Conservation (phyloP, 2,113 vertebrate genomes). For the Triplophysa tibetana region DNA sequence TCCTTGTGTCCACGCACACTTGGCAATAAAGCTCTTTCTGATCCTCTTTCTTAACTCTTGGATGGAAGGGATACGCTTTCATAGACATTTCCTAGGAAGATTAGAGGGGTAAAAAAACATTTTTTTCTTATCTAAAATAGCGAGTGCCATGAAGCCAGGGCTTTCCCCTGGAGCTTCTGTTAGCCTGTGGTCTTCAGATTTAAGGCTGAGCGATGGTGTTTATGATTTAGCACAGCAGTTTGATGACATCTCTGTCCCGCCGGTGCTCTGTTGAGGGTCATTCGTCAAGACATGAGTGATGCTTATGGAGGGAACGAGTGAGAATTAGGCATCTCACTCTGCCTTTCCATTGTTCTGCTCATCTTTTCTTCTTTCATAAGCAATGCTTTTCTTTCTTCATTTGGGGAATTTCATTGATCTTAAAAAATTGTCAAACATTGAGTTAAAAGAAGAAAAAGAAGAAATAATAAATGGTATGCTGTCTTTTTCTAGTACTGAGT, state of each 20-base stretch:
- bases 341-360: not conserved
- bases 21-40: too few species aligned
- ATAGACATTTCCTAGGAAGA: conserved; percentile 25
- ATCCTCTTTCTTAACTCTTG: not conserved
- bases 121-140: conserved; percentile 46
- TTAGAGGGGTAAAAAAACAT: conserved; percentile 41
- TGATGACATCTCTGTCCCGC: conserved; percentile 55
- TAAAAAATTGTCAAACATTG: not conserved
- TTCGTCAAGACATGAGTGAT: conserved; percentile 50
- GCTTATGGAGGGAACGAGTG: conserved; percentile 37
- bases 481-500: too few species aligned
- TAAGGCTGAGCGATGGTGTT: conserved; percentile 42
- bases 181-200: conserved; percentile 47
- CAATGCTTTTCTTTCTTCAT: not conserved
- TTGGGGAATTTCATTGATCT: not conserved
- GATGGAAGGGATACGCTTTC: conserved; percentile 9
- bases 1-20: too few species aligned
- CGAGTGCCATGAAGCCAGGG: conserved; percentile 31
- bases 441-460: not conserved
- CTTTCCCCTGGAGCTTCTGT: conserved; percentile 21
- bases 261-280: conserved; percentile 44
- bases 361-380: not conserved
- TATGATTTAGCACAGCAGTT: conserved; percentile 50
- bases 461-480: too few species aligned
- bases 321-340: conserved; percentile 8